Conservation (phyloP, 2,797 vertebrate species). For the Tragopan temminckii region DNA sequence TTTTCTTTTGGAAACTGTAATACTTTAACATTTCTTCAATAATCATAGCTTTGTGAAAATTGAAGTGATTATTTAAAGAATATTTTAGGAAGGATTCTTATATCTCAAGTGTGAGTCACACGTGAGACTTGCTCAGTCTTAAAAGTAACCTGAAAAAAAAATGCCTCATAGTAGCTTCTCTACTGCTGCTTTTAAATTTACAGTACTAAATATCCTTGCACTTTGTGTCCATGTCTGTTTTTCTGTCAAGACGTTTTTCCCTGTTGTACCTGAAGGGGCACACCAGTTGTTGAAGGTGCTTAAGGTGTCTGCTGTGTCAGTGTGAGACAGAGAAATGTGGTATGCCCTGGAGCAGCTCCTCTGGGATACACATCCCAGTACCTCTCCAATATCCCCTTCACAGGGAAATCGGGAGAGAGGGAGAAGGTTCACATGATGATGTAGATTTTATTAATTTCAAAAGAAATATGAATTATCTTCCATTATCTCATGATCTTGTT, state of each 20-base stretch:
- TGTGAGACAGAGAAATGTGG: not conserved
- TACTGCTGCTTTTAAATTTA: not conserved
- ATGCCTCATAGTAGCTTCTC: not conserved
- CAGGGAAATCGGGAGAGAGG: not conserved
- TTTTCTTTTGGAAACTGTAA: not conserved
- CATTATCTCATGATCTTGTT: fast-evolving
- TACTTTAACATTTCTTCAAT: not conserved
- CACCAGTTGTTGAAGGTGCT: not conserved
- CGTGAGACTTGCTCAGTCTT: not conserved
- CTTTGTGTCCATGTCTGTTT: not conserved
- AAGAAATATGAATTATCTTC: not conserved
- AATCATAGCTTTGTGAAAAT: not conserved
- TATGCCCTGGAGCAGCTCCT: conserved; percentile 13
- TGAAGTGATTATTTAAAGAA: conserved; percentile 9
- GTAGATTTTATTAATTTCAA: not conserved
- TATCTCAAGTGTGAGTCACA: fast-evolving
- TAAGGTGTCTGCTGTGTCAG: not conserved
- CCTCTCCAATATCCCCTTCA: not conserved
- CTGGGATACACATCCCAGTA: fast-evolving
- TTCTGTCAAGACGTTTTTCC: not conserved
- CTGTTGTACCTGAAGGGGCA: not conserved
- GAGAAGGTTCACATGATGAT: not conserved
- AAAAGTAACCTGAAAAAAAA: not conserved
- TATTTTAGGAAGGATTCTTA: not conserved
- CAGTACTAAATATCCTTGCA: not conserved